A percentile compares a stretch with the other conserved stretches of the same genome.
phyloP scores from a whole-genome alignment of 2,113 vertebrate genomes.

The Poeciliopsis turrubarensis region DNA sequence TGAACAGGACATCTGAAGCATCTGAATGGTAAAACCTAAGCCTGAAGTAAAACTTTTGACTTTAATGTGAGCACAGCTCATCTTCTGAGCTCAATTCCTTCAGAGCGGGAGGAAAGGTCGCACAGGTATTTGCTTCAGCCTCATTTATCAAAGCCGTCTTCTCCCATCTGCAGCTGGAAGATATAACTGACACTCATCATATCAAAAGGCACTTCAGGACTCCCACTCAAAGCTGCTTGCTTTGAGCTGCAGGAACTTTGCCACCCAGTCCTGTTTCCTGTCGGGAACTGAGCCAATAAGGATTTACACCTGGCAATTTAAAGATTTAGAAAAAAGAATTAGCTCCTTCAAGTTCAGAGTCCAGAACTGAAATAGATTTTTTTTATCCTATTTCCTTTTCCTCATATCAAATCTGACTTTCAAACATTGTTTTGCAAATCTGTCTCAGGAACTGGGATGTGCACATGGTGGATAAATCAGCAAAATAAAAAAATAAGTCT shows the following conservation, averaged over 20 bases:
- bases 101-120: constrained; percentile 37
- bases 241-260: constrained; percentile 52
- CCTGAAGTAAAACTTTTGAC: constrained; percentile 63
- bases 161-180: constrained; percentile 65
- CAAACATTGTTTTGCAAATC: constrained; percentile 74
- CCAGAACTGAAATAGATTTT: constrained; percentile 61
- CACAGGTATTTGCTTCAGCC: constrained; percentile 47
- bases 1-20: constrained; percentile 29
- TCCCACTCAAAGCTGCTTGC: constrained; percentile 56
- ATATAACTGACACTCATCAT: constrained; percentile 70
- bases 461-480: constrained; percentile 72
- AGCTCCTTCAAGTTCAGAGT: constrained; percentile 69
- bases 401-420: constrained; percentile 68
- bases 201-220: constrained; percentile 65
- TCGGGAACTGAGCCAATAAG: constrained; percentile 55
- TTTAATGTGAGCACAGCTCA: constrained; percentile 42
- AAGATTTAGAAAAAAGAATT: constrained; percentile 67
- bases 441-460: constrained; percentile 46
- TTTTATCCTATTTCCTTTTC: constrained; percentile 65
- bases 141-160: constrained; percentile 58
- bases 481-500: constrained; percentile 39
- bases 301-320: constrained; percentile 77
- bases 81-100: constrained; percentile 57
- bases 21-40: constrained; percentile 60
- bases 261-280: constrained; percentile 39